Percentiles rank a stretch among this genome's conserved stretches.
phyloP scores from a whole-genome alignment of 2,888 invertebrate species.

The Acrobasis consociella region DNA sequence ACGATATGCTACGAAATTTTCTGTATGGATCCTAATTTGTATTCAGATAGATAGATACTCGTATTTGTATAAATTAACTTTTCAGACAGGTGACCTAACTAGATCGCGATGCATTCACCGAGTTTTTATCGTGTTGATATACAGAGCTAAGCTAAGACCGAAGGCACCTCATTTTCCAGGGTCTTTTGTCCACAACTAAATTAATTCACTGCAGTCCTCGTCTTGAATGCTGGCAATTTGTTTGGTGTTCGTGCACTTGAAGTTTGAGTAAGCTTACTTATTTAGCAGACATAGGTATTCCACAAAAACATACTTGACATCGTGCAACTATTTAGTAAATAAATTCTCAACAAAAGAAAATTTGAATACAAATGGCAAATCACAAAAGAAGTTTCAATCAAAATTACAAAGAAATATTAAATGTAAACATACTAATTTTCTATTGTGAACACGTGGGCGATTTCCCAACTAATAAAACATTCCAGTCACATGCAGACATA shows the following conservation, averaged over 20 bases:
- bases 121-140: not conserved
- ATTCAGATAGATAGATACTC: not conserved
- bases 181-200: not conserved
- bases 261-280: not conserved
- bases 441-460: constrained; percentile 15
- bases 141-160: not conserved
- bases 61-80: not conserved
- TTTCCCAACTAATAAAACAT: constrained; percentile 3
- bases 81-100: not conserved
- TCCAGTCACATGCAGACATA: constrained; percentile 4
- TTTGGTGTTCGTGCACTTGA: not conserved
- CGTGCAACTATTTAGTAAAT: no score
- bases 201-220: constrained; percentile 7
- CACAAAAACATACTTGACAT: no score
- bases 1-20: no score
- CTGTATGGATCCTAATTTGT: no score
- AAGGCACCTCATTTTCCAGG: not conserved
- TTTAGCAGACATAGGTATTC: no score
- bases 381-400: no score
- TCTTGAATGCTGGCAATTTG: not conserved
- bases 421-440: constrained; percentile 19
- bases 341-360: no score
- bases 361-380: no score
- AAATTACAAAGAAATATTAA: no score
- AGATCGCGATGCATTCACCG: not conserved